phyloP scores from a whole-genome alignment of 2,797 vertebrate species.

The Hephaestus fuliginosus region DNA sequence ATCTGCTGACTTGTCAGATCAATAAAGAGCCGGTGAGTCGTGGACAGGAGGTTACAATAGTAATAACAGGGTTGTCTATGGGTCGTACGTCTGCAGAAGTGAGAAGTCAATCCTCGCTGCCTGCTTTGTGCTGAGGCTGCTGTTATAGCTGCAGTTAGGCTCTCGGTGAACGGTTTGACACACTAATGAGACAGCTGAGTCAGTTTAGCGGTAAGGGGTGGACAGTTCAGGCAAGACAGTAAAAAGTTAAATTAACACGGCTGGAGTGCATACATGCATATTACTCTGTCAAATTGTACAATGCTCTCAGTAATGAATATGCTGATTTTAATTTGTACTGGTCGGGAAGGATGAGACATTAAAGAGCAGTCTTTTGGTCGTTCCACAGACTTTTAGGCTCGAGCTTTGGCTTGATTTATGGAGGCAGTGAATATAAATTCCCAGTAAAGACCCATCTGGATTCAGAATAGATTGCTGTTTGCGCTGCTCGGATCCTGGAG shows the following conservation, averaged over 20 bases:
- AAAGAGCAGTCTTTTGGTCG: not conserved
- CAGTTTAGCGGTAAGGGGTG: not conserved
- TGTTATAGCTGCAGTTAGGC: slow-evolving; percentile 10
- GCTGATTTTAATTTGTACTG: not conserved
- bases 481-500: slow-evolving; percentile 15
- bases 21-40: slow-evolving; percentile 7
- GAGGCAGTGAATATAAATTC: slow-evolving; percentile 27
- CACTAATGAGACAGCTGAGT: slow-evolving; percentile 32
- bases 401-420: slow-evolving; percentile 13
- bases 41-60: slow-evolving; percentile 21
- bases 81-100: slow-evolving; percentile 9
- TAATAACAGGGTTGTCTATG: slow-evolving; percentile 30
- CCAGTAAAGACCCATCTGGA: slow-evolving; percentile 11
- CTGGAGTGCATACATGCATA: not conserved
- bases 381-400: not conserved
- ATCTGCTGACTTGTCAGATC: slow-evolving; percentile 30
- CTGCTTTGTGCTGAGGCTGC: slow-evolving; percentile 38
- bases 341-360: not conserved
- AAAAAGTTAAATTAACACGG: not conserved
- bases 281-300: slow-evolving; percentile 13
- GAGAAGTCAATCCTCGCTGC: slow-evolving; percentile 30
- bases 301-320: not conserved
- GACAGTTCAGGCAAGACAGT: slow-evolving; percentile 2
- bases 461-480: slow-evolving; percentile 5
- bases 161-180: slow-evolving; percentile 5